phyloP scores from a whole-genome alignment of 2,888 invertebrate species.

The Anoplius nigerrimus region DNA sequence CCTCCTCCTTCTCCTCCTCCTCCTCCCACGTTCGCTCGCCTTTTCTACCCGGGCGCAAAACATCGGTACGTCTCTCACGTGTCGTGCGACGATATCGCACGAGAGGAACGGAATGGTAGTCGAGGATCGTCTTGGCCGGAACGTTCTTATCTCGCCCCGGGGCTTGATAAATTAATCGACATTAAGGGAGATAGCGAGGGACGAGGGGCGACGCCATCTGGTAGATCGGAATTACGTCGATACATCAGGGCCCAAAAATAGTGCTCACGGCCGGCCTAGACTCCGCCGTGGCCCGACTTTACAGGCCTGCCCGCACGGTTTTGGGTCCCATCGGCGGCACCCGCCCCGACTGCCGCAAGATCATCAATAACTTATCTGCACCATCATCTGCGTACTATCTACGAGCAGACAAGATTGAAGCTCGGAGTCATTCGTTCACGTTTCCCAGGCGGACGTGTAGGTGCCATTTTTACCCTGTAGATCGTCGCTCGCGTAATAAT shows the following conservation, averaged over 20 bases:
- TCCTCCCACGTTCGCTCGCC: slow-evolving; percentile 43
- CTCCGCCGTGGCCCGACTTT: neutral
- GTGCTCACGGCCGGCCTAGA: slow-evolving; percentile 12
- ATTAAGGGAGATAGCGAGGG: slow-evolving; percentile 59
- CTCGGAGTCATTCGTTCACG: too few species aligned
- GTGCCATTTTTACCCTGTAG: too few species aligned
- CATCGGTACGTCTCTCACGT: slow-evolving; percentile 24
- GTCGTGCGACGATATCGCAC: slow-evolving; percentile 54
- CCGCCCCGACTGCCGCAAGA: slow-evolving; percentile 33
- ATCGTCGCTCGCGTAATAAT: too few species aligned
- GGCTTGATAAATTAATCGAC: slow-evolving; percentile 72
- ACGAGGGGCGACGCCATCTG: slow-evolving; percentile 47
- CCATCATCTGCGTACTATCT: slow-evolving; percentile 11
- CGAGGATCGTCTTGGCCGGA: slow-evolving; percentile 42
- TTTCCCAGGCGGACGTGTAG: too few species aligned
- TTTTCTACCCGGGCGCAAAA: too few species aligned
- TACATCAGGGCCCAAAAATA: slow-evolving; percentile 59
- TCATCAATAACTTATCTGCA: slow-evolving; percentile 52
- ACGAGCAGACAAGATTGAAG: too few species aligned
- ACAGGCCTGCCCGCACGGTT: neutral
- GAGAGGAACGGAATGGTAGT: slow-evolving; percentile 37
- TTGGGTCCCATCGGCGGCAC: slow-evolving; percentile 12
- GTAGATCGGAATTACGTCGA: slow-evolving; percentile 65
- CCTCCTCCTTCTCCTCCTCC: slow-evolving; percentile 3
- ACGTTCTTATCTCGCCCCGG: slow-evolving; percentile 53